Evolutionary conservation across 92 coral and sea anemone species (phyloP), one percentile per base, ranked within the genome.

Genomic region (Parazoanthus swiftii): DNA sequence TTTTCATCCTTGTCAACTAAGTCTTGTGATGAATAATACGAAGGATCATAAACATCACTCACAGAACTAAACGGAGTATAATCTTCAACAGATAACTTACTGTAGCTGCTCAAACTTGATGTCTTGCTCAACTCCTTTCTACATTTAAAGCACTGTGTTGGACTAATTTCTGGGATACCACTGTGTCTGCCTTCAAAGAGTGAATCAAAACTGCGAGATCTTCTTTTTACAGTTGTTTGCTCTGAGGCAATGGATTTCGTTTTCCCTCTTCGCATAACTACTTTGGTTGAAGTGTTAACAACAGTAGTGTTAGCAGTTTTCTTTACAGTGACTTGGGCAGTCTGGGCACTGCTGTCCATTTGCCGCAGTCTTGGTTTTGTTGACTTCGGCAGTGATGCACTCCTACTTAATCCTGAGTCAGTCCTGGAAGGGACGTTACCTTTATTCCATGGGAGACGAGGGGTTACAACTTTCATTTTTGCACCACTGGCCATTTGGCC

Each of bases 121-220:
- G 92, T 86, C 59, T 92, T 89, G 81, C 98, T 91, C 67, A 95
- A 68, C 73, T 95, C 98, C 80, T 95, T 95, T 85, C 92, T 90
- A 68, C 98, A 95, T 46, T 93, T 93, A 73, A 95, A 95, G 88
- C 98, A 95, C 85, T 95, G 98, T 14, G 92, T 90, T 35, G 96
- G 98, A 80, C 95, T 89, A 6, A 94, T 51, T 66, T 94, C 93
- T 9, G 82, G 81, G 33, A 92, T 78, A 36, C 16, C 8, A 48
- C 94, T 91, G 76, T 91, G 92, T 25, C 91, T 86, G 48, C 88
- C 90, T 21, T 91, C 94, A 76, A 90, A 46, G 21, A 95, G 87
- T 44, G 96, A 95, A 88, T 95, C 98, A 85, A 95, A 81, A 78
- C 98, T 95, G 8, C 96, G 94, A 33, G 98, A 95, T 75, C 96